phyloP scores from a whole-genome alignment of 2,888 invertebrate genomes.

The Ptychoptera albimana region DNA sequence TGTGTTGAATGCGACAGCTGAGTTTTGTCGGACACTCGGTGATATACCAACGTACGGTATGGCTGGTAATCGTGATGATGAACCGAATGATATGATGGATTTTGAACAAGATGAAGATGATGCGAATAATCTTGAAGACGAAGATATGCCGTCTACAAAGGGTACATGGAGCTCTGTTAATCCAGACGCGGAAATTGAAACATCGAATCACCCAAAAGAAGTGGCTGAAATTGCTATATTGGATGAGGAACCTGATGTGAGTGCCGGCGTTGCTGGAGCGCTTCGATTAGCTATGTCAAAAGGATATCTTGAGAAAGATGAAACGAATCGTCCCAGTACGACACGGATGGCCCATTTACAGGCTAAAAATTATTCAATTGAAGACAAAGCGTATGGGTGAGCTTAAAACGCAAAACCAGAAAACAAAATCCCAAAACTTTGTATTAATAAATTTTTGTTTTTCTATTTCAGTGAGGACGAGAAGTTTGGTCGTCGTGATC shows the following conservation, averaged over 20 bases:
- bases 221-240: conserved; percentile 35
- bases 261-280: conserved; percentile 84
- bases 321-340: conserved; percentile 52
- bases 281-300: conserved; percentile 82
- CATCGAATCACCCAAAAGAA: conserved; percentile 27
- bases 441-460: conserved; percentile 6
- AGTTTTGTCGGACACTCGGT: conserved; percentile 90
- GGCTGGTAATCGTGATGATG: conserved; percentile 78
- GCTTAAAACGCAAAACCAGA: conserved; percentile 10
- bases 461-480: conserved; percentile 52
- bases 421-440: not conserved
- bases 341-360: conserved; percentile 57
- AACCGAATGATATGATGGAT: conserved; percentile 44
- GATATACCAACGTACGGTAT: conserved; percentile 91
- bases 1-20: conserved; percentile 82
- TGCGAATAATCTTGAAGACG: conserved; percentile 29
- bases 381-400: conserved; percentile 56
- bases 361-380: conserved; percentile 66
- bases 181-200: conserved; percentile 34
- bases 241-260: conserved; percentile 85
- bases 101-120: conserved; percentile 24
- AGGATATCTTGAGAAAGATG: conserved; percentile 79
- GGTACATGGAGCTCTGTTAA: conserved; percentile 79
- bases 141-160: conserved; percentile 26
- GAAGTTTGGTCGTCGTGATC: conserved; percentile 54